phyloP scores from a whole-genome alignment of 1,140 invertebrate genomes.

The Pectinophora gossypiella region DNA sequence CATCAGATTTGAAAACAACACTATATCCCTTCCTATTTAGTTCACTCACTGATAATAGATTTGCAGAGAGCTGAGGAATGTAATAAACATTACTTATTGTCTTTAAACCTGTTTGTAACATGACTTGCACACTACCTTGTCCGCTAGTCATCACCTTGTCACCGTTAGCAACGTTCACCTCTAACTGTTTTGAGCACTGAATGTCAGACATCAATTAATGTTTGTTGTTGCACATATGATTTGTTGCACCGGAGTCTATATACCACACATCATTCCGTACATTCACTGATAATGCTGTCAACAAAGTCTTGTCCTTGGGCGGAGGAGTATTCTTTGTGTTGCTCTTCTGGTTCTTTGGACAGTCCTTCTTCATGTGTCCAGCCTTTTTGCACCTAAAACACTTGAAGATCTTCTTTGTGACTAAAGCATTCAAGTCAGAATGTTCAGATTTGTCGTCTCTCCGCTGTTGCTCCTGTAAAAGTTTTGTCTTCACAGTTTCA shows the following conservation, averaged over 20 bases:
- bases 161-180: slow-evolving; percentile 8
- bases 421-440: background rate
- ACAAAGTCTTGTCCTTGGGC: background rate
- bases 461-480: slow-evolving; percentile 10
- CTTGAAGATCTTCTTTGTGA: background rate
- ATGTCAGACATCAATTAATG: slow-evolving; percentile 1
- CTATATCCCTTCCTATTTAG: slow-evolving; percentile 1
- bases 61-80: slow-evolving; percentile 1
- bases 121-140: background rate
- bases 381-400: slow-evolving; percentile 4
- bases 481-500: slow-evolving; percentile 12
- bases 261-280: slow-evolving; percentile 12
- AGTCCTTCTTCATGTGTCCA: slow-evolving; percentile 7
- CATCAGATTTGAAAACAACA: slow-evolving; percentile 2
- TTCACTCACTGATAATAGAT: slow-evolving; percentile 3
- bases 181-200: background rate
- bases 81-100: slow-evolving; percentile 4
- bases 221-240: slow-evolving; percentile 16
- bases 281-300: background rate
- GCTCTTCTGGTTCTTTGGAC: background rate
- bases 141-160: background rate
- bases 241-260: slow-evolving; percentile 22
- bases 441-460: background rate
- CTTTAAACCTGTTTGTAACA: background rate
- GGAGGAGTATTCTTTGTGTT: background rate